A percentile compares a stretch with the other conserved stretches of the same genome.
Conservation (phyloP, 1,140 invertebrate species). For the Hyphantria cunea region DNA sequence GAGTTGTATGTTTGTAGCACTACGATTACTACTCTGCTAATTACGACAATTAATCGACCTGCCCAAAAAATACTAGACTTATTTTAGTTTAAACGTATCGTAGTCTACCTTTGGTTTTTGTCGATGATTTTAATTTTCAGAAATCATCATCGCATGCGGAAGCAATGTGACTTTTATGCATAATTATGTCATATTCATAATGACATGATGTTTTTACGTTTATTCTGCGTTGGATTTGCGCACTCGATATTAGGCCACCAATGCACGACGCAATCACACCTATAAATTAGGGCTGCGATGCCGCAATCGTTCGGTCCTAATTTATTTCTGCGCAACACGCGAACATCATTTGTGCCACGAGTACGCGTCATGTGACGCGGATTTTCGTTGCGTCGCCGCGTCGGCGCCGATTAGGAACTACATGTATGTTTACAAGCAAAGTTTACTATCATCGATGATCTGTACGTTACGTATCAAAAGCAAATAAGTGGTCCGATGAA, state of each 20-base stretch:
- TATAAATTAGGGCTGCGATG: constrained; percentile 56
- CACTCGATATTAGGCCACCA: constrained; percentile 64
- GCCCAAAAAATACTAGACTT: no score
- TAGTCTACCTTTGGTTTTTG: no score
- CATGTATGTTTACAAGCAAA: constrained; percentile 17
- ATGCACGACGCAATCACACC: constrained; percentile 44
- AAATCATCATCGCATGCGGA: constrained; percentile 19
- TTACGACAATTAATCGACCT: no score
- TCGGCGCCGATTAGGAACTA: constrained; percentile 4
- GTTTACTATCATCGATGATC: constrained; percentile 19
- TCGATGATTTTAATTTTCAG: constrained; percentile 22
- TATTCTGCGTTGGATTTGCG: constrained; percentile 62
- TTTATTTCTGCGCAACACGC: constrained; percentile 38
- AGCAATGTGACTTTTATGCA: constrained; percentile 30
- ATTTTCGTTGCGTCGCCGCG: constrained; percentile 2
- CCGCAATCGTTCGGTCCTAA: constrained; percentile 55
- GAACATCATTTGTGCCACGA: constrained; percentile 21
- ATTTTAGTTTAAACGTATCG: no score
- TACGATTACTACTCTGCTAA: no score
- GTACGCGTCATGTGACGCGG: constrained; percentile 27
- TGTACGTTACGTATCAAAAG: constrained; percentile 15
- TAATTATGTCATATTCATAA: constrained; percentile 43
- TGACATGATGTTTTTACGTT: constrained; percentile 51
- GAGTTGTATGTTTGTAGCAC: no score
- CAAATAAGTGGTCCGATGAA: not conserved